Evolutionary conservation across 2,888 invertebrate species (phyloP).

Genomic region (Ornithoptera priamus): DNA sequence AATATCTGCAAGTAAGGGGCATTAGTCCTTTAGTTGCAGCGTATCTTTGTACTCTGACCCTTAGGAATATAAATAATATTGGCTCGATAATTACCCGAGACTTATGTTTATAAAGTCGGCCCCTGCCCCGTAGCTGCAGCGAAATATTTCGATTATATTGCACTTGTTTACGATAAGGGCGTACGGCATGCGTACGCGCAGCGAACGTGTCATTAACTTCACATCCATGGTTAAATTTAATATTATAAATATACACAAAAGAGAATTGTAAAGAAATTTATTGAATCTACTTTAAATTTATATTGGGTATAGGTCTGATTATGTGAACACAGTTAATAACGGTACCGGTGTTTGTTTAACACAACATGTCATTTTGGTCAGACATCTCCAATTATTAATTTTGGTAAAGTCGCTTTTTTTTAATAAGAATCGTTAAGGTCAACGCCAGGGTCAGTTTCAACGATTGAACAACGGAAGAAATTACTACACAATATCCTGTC

Average conservation of each 20-base stretch:
- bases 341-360: not conserved
- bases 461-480: no score
- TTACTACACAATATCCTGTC: no score
- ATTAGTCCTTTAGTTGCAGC: not conserved
- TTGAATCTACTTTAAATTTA: conserved; percentile 16
- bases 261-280: conserved; percentile 16
- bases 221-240: conserved; percentile 22
- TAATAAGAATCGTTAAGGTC: no score
- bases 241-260: conserved; percentile 15
- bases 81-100: not conserved
- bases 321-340: no score
- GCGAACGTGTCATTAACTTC: conserved; percentile 22
- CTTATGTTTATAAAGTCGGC: conserved; percentile 1
- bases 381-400: no score
- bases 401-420: no score
- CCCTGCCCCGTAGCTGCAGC: not conserved
- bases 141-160: conserved; percentile 18
- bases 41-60: not conserved
- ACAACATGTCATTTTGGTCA: not conserved
- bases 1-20: not conserved
- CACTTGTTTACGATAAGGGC: conserved; percentile 19
- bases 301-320: not conserved
- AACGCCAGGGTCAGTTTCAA: no score
- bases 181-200: conserved; percentile 2
- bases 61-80: not conserved